phyloP scores from a whole-genome alignment of 2,797 vertebrate species.

The Onychomys torridus region DNA sequence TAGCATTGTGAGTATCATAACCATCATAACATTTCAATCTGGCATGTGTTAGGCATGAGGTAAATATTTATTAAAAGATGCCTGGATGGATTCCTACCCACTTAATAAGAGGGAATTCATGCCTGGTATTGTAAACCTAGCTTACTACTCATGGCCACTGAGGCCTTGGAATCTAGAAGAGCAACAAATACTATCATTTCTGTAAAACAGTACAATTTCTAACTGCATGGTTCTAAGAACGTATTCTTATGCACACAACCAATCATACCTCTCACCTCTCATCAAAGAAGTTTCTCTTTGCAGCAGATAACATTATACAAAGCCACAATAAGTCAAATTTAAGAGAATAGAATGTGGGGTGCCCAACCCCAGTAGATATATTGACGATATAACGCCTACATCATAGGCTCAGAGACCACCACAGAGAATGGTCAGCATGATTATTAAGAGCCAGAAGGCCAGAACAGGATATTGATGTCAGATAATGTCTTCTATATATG shows the following conservation, averaged over 20 bases:
- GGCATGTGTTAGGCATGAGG: background rate
- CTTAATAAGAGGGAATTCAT: background rate
- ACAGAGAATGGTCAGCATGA: background rate
- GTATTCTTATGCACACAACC: background rate
- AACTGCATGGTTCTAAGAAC: background rate
- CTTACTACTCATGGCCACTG: background rate
- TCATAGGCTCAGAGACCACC: too few species aligned
- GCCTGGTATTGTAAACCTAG: background rate
- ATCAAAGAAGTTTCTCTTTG: background rate
- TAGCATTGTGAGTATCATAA: background rate
- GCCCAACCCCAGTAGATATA: background rate
- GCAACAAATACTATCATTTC: background rate
- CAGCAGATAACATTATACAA: background rate
- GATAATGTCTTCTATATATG: background rate
- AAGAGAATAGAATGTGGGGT: background rate
- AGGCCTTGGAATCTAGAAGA: background rate
- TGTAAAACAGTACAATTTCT: background rate
- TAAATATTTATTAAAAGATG: background rate
- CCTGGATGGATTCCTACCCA: background rate
- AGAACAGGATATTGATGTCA: background rate
- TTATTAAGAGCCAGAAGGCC: background rate
- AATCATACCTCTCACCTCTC: background rate
- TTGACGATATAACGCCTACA: background rate
- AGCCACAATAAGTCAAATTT: background rate
- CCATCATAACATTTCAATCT: background rate